Percentiles rank a stretch among this genome's conserved stretches.
Evolutionary conservation across 1,140 invertebrate species (phyloP).

Genomic region (Propsilocerus akamusi): DNA sequence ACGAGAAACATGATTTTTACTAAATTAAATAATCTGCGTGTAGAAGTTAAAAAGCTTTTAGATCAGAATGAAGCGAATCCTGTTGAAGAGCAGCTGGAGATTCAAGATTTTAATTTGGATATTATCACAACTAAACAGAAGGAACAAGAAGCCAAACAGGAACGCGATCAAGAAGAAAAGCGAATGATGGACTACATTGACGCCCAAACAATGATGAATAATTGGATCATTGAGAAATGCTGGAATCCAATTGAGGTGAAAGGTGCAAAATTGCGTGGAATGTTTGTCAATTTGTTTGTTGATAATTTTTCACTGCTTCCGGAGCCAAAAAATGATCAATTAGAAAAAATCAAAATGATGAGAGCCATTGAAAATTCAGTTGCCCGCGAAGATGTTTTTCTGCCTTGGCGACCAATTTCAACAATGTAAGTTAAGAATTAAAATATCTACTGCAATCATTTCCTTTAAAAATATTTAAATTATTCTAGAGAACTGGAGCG

Average conservation of each 20-base stretch:
- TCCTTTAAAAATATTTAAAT: slow-evolving; percentile 5
- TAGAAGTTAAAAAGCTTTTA: slow-evolving; percentile 14
- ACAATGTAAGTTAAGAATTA: slow-evolving; percentile 8
- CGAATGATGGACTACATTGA: slow-evolving; percentile 19
- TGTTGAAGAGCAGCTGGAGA: slow-evolving; percentile 14
- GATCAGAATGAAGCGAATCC: slow-evolving; percentile 18
- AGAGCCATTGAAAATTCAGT: background rate
- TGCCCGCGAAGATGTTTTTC: slow-evolving; percentile 3
- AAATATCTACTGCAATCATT: slow-evolving; percentile 9
- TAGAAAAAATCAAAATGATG: background rate
- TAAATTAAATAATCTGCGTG: background rate
- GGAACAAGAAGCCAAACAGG: slow-evolving; percentile 19
- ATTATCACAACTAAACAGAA: slow-evolving; percentile 12
- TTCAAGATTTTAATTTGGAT: slow-evolving; percentile 20
- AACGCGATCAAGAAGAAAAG: slow-evolving; percentile 18
- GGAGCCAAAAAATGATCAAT: background rate
- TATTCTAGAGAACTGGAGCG: slow-evolving; percentile 5
- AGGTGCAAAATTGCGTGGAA: slow-evolving; percentile 23
- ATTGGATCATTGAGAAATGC: slow-evolving; percentile 24
- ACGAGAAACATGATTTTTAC: background rate
- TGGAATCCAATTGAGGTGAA: slow-evolving; percentile 21
- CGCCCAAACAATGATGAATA: slow-evolving; percentile 19
- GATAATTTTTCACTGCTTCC: slow-evolving; percentile 2
- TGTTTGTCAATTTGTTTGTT: slow-evolving; percentile 10
- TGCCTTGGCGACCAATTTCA: slow-evolving; percentile 10